These are phyloP conservation scores for Mormyrops attenuatus DNA, from an alignment of 2,797 vertebrate species.

Conservation along the genomic window DNA sequence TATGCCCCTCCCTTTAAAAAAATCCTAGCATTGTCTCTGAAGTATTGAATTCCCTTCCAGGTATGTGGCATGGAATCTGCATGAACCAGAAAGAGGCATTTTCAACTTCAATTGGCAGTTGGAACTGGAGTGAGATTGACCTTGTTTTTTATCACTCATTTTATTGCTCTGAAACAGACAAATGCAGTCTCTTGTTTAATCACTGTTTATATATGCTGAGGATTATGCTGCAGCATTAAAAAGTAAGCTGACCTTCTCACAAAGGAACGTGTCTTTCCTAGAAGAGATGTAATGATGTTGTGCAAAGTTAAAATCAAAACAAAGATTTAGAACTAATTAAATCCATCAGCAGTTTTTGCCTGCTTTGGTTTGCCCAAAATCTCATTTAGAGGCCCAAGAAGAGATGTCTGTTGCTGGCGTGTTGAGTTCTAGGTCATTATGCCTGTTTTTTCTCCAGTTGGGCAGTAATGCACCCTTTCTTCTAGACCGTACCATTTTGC, in stretches of 20 bases:
- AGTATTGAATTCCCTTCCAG: constrained; percentile 54
- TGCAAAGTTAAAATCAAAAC: neutral
- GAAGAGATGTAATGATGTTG: neutral
- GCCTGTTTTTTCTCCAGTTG: neutral
- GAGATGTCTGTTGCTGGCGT: neutral
- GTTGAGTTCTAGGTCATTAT: neutral
- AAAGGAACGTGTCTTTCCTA: neutral
- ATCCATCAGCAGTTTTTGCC: neutral
- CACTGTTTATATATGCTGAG: neutral
- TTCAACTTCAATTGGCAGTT: constrained; percentile 76
- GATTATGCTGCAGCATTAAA: neutral
- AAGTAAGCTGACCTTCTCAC: neutral
- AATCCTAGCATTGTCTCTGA: neutral
- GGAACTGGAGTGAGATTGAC: constrained; percentile 68
- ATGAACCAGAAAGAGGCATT: constrained; percentile 72
- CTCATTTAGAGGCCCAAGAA: neutral
- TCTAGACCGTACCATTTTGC: neutral
- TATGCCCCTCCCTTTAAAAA: neutral
- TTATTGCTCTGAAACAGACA: neutral
- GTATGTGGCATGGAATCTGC: constrained; percentile 86
- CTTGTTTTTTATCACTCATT: neutral
- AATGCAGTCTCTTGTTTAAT: neutral
- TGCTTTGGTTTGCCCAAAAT: neutral
- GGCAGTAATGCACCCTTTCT: neutral
- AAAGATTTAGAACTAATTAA: neutral